phyloP scores from a whole-genome alignment of 2,113 vertebrate genomes.

The Aptenodytes patagonicus region DNA sequence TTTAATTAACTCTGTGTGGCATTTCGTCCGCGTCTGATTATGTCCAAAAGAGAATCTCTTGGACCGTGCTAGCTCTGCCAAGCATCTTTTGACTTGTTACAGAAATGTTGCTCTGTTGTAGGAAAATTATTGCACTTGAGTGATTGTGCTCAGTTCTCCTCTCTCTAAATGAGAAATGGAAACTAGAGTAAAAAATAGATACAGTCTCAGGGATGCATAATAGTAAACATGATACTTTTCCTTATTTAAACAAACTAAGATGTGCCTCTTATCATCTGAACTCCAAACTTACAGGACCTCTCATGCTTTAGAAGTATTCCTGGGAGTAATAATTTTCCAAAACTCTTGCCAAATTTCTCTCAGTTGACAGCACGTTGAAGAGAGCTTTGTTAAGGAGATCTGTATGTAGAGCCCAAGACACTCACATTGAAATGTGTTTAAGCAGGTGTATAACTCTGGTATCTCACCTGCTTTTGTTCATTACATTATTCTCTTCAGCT shows the following conservation, averaged over 20 bases:
- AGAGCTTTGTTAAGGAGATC: background rate
- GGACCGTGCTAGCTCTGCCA: background rate
- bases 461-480: background rate
- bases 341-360: background rate
- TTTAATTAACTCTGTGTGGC: constrained; percentile 28
- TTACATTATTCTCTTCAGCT: background rate
- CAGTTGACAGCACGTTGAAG: background rate
- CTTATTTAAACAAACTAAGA: background rate
- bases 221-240: background rate
- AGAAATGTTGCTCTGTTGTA: background rate
- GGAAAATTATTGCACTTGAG: background rate
- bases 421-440: background rate
- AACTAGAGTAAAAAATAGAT: background rate
- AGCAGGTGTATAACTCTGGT: background rate
- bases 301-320: background rate
- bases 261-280: background rate
- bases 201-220: background rate
- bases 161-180: background rate
- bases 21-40: background rate
- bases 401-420: background rate
- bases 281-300: background rate
- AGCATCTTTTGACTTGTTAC: background rate
- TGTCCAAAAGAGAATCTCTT: background rate
- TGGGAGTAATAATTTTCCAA: background rate
- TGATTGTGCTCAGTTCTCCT: background rate